These are phyloP conservation scores for Octodonta nipae DNA, from an alignment of 2,888 invertebrate species.

Conservation along the genomic window DNA sequence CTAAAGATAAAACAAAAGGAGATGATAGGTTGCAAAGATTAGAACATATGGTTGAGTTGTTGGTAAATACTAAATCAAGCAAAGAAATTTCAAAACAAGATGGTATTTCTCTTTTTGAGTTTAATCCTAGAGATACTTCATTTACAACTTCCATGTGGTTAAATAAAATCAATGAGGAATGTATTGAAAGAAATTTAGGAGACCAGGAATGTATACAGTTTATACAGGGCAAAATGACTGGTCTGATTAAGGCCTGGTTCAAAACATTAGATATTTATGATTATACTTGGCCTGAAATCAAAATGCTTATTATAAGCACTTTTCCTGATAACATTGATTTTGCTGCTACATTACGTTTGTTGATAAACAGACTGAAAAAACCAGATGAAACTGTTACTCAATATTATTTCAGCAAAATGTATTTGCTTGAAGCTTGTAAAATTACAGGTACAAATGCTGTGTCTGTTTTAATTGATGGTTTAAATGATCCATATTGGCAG, in stretches of 20 bases:
- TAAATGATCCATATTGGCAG: conserved; percentile 17
- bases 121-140: conserved; percentile 16
- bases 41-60: too few species aligned
- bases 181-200: conserved; percentile 18
- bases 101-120: conserved; percentile 13
- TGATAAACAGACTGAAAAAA: conserved; percentile 18
- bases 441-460: conserved; percentile 24
- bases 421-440: conserved; percentile 23
- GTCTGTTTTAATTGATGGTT: conserved; percentile 23
- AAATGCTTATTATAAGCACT: conserved; percentile 20
- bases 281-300: conserved; percentile 24
- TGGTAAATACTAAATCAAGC: too few species aligned
- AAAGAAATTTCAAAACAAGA: too few species aligned
- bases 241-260: conserved; percentile 24
- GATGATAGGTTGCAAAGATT: too few species aligned
- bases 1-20: too few species aligned
- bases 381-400: conserved; percentile 21
- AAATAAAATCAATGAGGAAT: conserved; percentile 20
- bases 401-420: conserved; percentile 24
- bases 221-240: conserved; percentile 21
- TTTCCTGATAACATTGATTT: conserved; percentile 24
- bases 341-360: conserved; percentile 18
- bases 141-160: conserved; percentile 24
- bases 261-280: conserved; percentile 19
- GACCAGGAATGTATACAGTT: conserved; percentile 19